A percentile compares a stretch with the other conserved stretches of the same genome.
Evolutionary conservation across 2,113 vertebrate species (phyloP).

Genomic region (Lepisosteus oculatus): DNA sequence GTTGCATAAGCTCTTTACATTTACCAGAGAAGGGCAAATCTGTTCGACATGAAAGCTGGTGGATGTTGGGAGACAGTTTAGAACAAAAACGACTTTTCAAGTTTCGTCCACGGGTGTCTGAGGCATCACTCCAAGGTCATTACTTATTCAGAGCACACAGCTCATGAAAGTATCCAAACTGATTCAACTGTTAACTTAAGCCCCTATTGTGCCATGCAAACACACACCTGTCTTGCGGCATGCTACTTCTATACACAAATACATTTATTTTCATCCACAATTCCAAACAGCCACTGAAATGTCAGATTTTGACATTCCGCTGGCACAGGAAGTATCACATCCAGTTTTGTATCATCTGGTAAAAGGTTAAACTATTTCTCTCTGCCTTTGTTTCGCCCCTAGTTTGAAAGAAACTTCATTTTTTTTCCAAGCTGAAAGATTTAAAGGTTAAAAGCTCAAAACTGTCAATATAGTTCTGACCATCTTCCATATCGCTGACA

Average conservation of each 20-base stretch:
- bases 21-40: too few species aligned
- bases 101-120: too few species aligned
- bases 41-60: too few species aligned
- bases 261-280: constrained; percentile 1
- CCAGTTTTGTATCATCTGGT: neutral
- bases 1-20: too few species aligned
- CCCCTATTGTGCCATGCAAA: neutral
- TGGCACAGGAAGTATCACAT: constrained; percentile 1
- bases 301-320: constrained; percentile 16
- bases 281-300: constrained; percentile 21
- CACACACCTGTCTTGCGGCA: neutral
- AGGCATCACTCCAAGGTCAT: neutral
- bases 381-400: constrained; percentile 35
- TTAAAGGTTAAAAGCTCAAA: constrained; percentile 12
- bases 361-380: constrained; percentile 17
- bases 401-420: constrained; percentile 18
- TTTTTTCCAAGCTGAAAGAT: constrained; percentile 13
- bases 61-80: too few species aligned
- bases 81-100: too few species aligned
- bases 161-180: neutral
- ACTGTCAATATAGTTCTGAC: neutral
- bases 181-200: neutral
- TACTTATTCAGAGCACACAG: neutral
- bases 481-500: neutral
- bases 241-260: neutral